Base-by-base conservation (phyloP, 2,888 invertebrate species). In the Timema podura region DNA sequence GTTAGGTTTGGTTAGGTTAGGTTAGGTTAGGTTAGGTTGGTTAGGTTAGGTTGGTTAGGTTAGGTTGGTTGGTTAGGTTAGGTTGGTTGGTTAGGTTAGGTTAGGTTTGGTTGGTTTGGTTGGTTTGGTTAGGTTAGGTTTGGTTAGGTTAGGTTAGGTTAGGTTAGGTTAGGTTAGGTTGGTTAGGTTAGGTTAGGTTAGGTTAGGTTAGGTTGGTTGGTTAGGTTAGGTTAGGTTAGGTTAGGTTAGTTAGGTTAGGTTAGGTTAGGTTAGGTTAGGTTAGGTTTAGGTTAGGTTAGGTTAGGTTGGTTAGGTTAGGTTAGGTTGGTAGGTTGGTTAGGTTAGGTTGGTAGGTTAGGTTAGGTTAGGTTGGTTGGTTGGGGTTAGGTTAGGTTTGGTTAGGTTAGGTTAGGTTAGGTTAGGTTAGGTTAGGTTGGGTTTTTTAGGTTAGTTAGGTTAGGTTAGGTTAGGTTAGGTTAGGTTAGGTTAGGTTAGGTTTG, bases 271-370 rank as follows among this genome's bases (percentile, higher is more conserved):
- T 68, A 66, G 73, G 71, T 71, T 75, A 73, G 73, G 73, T 48
- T 67, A 30, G 44, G 49, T 9, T 74, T 76, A 72, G 74, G 75
- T 74, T 76, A 70, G 73, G 74, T 74, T 67, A 67, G 67, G 49
- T 74, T 69, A 73, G 73, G 72, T 74, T 71, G 75, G 74, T 76
- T 74, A 73, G 75, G 73, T 73, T 73, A 68, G 74, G 75, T 75
- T 74, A 73, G 75, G 73, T 75, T n/a, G n/a, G n/a, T n/a, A n/a
- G n/a, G n/a, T 74, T 68, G 75, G 73, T 75, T 72, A 71, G 74
- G 74, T 75, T 72, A 72, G 74, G 71, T 76, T 71, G 69, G 73
- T 70, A 69, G 72, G 70, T 72, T 72, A 70, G 72, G 68, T 70
- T 67, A 51, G 67, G 67, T 67, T 67, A 51, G 51, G 15, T 67